Evolutionary conservation across 2,888 invertebrate genomes (phyloP), one percentile per base, ranked within the genome.

Genomic region (Lepetodrilus schrolli): DNA sequence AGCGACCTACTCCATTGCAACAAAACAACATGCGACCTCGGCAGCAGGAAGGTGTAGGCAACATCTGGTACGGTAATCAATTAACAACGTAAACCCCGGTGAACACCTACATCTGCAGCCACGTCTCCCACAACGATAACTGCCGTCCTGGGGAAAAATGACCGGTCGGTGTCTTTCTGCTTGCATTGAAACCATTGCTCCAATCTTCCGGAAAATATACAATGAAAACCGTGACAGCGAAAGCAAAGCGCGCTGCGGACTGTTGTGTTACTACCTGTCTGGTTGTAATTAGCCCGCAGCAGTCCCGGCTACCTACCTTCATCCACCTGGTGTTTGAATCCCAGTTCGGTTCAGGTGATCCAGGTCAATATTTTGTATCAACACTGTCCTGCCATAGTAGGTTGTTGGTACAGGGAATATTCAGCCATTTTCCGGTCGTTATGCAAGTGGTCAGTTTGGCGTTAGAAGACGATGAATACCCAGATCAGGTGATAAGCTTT

Each of bases 21-120:
- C n/a, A n/a, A n/a, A n/a, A n/a, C 43, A 43, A 43, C 4, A 4
- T 43, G 43, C 17, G 43, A 43, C 43, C 4, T 43, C 43, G 43
- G 17, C 43, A 43, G 43, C 4, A 13, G 58, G 58, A 30, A 26
- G 30, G 58, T 26, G n/a, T n/a, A 30, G 58, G 30, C 10, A 58
- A 34, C 58, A 58, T 58, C 58, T 58, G 58, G 26, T 34, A 58
- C 30, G 58, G 34, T 58, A 58, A 58, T 26, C 30, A 58, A 34
- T 17, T 58, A 58, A 58, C 58, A n/a, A 26, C 58, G 58, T 58
- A 17, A 58, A 17, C 13, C 13, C 17, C 34, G 26, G 13, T 58
- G 58, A 58, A 30, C 43, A 43, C n/a, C 3, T 21, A 48, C 20
- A 21, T 17, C 17, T 21, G 17, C 48, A 48, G 17, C 34, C 1